Evolutionary conservation across 2,888 invertebrate genomes (phyloP).

Genomic region (Agonopterix heracliana): DNA sequence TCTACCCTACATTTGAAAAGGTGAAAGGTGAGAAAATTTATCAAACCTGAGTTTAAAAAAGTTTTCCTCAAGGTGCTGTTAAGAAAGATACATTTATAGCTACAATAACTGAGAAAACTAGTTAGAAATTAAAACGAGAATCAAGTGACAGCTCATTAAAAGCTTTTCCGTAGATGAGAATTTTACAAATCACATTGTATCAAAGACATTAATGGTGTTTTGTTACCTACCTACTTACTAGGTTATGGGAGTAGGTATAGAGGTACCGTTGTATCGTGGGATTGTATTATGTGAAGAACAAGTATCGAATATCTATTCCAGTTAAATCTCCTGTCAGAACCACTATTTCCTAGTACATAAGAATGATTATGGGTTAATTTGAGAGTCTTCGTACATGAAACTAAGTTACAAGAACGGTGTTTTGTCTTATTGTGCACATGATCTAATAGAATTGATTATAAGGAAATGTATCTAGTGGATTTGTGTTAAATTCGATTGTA

Average conservation of each 20-base stretch:
- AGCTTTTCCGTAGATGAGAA: background rate
- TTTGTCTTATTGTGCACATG: conserved; percentile 5
- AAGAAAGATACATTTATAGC: no score
- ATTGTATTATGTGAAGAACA: conserved; percentile 1
- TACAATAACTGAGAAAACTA: background rate
- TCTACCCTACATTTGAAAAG: no score
- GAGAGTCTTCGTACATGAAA: no score
- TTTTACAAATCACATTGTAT: no score
- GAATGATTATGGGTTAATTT: no score
- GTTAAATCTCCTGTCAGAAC: no score
- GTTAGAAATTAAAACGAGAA: background rate
- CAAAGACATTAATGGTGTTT: background rate
- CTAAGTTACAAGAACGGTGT: background rate
- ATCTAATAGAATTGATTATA: conserved; percentile 15
- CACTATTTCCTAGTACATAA: no score
- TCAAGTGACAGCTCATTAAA: background rate
- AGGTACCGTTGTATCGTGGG: conserved; percentile 16
- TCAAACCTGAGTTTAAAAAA: no score
- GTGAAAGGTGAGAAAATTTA: no score
- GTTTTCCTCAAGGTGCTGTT: no score
- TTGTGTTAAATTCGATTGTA: no score
- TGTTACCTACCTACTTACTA: conserved; percentile 2
- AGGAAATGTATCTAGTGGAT: conserved; percentile 8
- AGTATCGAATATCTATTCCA: no score
- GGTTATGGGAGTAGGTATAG: conserved; percentile 19